phyloP scores from a whole-genome alignment of 2,888 invertebrate species.

The Copidosoma aretas region DNA sequence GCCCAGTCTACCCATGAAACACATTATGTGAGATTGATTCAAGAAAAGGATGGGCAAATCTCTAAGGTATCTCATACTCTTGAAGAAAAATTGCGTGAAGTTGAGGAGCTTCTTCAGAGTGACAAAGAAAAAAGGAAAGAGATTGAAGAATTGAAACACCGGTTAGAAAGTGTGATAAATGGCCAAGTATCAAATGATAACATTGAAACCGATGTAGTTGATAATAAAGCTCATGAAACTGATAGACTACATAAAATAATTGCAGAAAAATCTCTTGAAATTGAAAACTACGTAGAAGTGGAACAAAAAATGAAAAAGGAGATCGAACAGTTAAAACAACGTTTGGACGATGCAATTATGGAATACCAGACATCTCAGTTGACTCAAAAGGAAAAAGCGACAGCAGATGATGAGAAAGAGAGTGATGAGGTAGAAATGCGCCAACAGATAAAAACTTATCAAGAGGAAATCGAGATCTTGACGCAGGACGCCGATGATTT shows the following conservation, averaged over 20 bases:
- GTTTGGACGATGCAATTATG: background rate
- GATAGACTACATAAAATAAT: background rate
- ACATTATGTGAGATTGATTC: too few species aligned
- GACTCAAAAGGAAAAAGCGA: conserved; percentile 5
- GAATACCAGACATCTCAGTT: background rate
- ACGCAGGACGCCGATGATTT: conserved; percentile 6
- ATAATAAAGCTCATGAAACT: background rate
- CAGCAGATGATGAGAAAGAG: background rate
- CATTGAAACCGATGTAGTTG: background rate
- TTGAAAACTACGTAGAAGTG: background rate
- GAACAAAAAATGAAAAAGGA: conserved; percentile 22
- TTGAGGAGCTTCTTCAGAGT: background rate
- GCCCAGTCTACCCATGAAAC: too few species aligned
- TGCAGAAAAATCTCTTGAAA: conserved; percentile 1
- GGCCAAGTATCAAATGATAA: background rate
- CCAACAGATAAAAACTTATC: conserved; percentile 13
- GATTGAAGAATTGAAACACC: background rate
- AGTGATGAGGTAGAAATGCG: background rate
- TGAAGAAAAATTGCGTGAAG: conserved; percentile 5
- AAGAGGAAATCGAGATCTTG: conserved; percentile 23
- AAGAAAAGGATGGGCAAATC: background rate
- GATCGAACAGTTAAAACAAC: conserved; percentile 6
- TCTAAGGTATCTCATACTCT: background rate
- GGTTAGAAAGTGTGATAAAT: background rate
- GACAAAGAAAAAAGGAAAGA: conserved; percentile 5